These are phyloP conservation scores for Plectropomus leopardus DNA, from an alignment of 2,113 vertebrate species.

Conservation along the genomic window DNA sequence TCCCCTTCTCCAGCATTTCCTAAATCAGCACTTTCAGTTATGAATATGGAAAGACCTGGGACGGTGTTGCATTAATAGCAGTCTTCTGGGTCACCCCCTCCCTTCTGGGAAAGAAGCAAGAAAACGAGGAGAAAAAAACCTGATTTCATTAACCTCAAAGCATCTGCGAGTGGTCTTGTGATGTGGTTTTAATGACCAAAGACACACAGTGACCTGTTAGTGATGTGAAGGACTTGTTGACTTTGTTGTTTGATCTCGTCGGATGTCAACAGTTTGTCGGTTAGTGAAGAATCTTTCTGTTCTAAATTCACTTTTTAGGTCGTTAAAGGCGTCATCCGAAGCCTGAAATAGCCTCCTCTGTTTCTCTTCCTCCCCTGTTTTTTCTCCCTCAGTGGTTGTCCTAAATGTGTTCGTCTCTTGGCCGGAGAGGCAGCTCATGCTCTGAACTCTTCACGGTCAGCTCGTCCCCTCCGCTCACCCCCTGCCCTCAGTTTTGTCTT, in stretches of 20 bases:
- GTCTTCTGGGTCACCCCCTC: conserved; percentile 70
- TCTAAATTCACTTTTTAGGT: conserved; percentile 73
- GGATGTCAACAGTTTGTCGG: conserved; percentile 37
- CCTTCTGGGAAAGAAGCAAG: neutral
- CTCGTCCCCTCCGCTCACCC: neutral
- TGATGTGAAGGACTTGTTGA: conserved; percentile 38
- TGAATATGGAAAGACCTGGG: conserved; percentile 66
- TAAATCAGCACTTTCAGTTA: conserved; percentile 54
- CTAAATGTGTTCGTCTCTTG: conserved; percentile 69
- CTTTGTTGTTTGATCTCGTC: conserved; percentile 42
- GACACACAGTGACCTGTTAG: conserved; percentile 1
- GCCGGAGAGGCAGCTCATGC: conserved; percentile 2
- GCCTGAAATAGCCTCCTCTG: conserved; percentile 69
- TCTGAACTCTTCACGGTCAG: conserved; percentile 28
- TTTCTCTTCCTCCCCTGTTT: conserved; percentile 14
- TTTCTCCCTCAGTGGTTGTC: conserved; percentile 74
- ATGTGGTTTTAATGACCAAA: conserved; percentile 33
- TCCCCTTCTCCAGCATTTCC: conserved; percentile 17
- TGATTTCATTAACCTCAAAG: conserved; percentile 59
- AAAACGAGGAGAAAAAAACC: neutral
- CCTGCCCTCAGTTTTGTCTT: neutral
- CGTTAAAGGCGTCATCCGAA: conserved; percentile 57
- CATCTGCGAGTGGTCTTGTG: conserved; percentile 44
- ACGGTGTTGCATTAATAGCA: conserved; percentile 65
- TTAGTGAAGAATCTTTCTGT: neutral